phyloP scores from a whole-genome alignment of 2,797 vertebrate species.

The Manis crassicaudata region DNA sequence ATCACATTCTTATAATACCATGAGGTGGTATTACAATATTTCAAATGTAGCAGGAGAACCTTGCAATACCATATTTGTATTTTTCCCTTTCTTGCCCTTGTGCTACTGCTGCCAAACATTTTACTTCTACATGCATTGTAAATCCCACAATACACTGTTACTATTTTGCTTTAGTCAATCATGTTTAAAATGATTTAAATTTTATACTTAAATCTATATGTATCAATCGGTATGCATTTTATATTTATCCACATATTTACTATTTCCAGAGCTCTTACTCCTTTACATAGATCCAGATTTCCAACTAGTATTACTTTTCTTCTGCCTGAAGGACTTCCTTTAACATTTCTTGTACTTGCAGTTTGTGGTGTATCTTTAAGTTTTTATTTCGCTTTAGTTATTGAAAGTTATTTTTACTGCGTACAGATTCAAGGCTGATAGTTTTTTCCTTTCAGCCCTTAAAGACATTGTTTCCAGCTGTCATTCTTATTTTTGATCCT shows the following conservation, averaged over 20 bases:
- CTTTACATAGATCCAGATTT: background rate
- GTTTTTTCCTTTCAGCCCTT: background rate
- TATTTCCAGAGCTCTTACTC: background rate
- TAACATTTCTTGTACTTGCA: background rate
- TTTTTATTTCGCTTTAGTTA: background rate
- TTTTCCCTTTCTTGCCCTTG: background rate
- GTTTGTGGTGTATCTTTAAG: background rate
- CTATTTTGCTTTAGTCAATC: background rate
- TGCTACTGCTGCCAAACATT: background rate
- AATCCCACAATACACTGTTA: background rate
- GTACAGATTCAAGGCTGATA: background rate
- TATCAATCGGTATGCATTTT: background rate
- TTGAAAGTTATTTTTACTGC: background rate
- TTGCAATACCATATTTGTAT: background rate
- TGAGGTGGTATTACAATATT: background rate
- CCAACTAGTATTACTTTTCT: background rate
- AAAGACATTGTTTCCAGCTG: background rate
- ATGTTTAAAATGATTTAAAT: background rate
- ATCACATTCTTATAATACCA: background rate
- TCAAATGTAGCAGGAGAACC: background rate
- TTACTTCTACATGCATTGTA: background rate
- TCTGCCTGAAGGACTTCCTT: background rate
- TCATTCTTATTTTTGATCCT: background rate
- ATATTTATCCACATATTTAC: background rate
- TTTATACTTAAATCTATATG: background rate